Conservation (phyloP, 2,113 vertebrate genomes). For the Chionomys nivalis region DNA sequence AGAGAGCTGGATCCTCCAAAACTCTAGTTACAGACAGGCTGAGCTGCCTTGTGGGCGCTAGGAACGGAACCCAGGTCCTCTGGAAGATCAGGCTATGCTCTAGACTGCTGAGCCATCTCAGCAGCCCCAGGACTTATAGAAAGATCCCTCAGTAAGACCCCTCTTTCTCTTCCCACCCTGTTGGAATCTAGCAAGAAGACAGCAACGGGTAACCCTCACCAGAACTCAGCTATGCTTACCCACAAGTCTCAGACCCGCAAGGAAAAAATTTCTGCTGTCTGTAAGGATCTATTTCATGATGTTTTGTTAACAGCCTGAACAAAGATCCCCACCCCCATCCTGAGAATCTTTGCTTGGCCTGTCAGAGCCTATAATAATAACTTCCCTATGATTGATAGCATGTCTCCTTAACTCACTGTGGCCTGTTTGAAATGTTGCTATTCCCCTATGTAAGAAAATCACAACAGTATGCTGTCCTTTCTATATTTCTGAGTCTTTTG, state of each 20-base stretch:
- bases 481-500: not conserved
- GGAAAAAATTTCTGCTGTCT: not conserved
- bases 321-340: not conserved
- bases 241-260: not conserved
- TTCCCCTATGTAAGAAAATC: not conserved
- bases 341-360: not conserved
- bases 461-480: not conserved
- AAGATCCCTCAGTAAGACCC: not conserved
- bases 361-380: not conserved
- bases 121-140: not conserved
- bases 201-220: not conserved
- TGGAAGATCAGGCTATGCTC: not conserved
- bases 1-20: not conserved
- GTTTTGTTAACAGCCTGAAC: not conserved
- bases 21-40: not conserved
- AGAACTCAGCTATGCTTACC: not conserved
- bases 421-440: constrained; percentile 12
- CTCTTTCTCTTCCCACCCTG: not conserved
- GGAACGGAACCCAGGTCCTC: not conserved
- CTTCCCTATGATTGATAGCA: not conserved
- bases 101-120: not conserved
- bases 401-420: not conserved
- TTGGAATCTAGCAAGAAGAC: not conserved
- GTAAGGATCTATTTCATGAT: not conserved
- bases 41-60: not conserved